A percentile compares a stretch with the other conserved stretches of the same genome.
Conservation (phyloP, 1,140 invertebrate species). For the Zeugodacus cucurbitae region DNA sequence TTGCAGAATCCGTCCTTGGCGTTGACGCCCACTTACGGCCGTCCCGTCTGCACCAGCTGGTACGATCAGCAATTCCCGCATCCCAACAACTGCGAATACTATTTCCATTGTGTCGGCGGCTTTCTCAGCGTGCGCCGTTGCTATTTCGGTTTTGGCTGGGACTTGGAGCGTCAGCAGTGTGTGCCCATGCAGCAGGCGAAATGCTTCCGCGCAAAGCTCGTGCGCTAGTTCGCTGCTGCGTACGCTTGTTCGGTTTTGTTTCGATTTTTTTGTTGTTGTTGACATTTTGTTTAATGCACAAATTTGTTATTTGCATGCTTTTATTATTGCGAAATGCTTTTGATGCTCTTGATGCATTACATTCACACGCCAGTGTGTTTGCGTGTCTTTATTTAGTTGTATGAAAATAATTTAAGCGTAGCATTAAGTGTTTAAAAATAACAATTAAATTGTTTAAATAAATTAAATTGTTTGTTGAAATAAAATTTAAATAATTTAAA, state of each 20-base stretch:
- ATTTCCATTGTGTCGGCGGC: constrained; percentile 11
- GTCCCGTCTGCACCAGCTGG: not conserved
- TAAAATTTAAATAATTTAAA: no score
- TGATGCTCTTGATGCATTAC: not conserved
- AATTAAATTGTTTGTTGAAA: no score
- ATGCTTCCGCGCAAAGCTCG: not conserved
- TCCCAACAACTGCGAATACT: constrained; percentile 22
- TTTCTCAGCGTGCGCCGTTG: constrained; percentile 35
- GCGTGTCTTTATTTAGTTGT: not conserved
- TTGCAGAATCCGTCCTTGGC: not conserved
- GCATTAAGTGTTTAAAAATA: not conserved
- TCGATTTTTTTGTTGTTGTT: not conserved
- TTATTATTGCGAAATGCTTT: not conserved
- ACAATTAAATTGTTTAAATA: not conserved
- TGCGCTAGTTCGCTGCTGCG: not conserved
- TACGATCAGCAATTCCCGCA: constrained; percentile 13
- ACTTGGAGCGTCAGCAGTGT: constrained; percentile 17
- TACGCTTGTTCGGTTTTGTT: not conserved
- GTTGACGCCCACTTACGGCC: not conserved
- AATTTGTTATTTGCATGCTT: not conserved
- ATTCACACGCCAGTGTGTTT: not conserved
- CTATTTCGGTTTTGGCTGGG: constrained; percentile 18
- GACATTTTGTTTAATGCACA: constrained; percentile 19
- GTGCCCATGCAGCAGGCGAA: not conserved
- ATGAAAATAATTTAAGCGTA: not conserved